Conservation (phyloP, 2,888 invertebrate species). For the Liopterus haemorrhoidalis region DNA sequence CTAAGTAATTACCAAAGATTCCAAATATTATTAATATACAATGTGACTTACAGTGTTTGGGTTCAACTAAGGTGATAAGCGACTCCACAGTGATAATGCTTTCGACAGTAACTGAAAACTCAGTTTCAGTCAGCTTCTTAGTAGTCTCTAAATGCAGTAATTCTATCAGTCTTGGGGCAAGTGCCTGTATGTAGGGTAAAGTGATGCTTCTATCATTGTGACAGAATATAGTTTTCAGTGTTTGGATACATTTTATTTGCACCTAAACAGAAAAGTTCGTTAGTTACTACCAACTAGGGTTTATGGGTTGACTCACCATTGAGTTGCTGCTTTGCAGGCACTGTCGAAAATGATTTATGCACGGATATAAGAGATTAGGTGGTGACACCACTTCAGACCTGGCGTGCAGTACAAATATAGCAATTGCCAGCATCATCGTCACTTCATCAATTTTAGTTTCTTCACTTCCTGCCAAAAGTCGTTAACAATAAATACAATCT, state of each 20-base stretch:
- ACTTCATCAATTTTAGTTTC: slow-evolving; percentile 77
- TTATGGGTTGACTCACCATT: slow-evolving; percentile 45
- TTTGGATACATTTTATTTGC: slow-evolving; percentile 71
- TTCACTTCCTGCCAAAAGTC: slow-evolving; percentile 42
- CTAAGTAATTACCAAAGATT: slow-evolving; percentile 25
- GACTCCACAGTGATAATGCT: slow-evolving; percentile 69
- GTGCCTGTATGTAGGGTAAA: slow-evolving; percentile 73
- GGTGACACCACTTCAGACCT: slow-evolving; percentile 69
- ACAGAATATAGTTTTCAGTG: slow-evolving; percentile 68
- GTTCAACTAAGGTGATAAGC: slow-evolving; percentile 66
- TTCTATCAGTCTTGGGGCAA: slow-evolving; percentile 74
- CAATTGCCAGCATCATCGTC: slow-evolving; percentile 81
- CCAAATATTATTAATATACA: slow-evolving; percentile 19
- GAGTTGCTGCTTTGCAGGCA: slow-evolving; percentile 64
- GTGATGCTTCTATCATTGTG: slow-evolving; percentile 64
- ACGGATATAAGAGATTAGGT: slow-evolving; percentile 81
- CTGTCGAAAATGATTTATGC: slow-evolving; percentile 86
- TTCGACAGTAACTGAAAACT: slow-evolving; percentile 66
- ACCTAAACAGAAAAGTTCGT: slow-evolving; percentile 47
- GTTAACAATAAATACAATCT: neutral
- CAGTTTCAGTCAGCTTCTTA: slow-evolving; percentile 57
- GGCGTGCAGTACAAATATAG: slow-evolving; percentile 80
- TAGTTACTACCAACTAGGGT: slow-evolving; percentile 3
- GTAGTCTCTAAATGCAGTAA: slow-evolving; percentile 61
- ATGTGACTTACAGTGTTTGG: slow-evolving; percentile 65